Evolutionary conservation across 2,888 invertebrate genomes (phyloP).

Genomic region (Eupeodes latifasciatus): DNA sequence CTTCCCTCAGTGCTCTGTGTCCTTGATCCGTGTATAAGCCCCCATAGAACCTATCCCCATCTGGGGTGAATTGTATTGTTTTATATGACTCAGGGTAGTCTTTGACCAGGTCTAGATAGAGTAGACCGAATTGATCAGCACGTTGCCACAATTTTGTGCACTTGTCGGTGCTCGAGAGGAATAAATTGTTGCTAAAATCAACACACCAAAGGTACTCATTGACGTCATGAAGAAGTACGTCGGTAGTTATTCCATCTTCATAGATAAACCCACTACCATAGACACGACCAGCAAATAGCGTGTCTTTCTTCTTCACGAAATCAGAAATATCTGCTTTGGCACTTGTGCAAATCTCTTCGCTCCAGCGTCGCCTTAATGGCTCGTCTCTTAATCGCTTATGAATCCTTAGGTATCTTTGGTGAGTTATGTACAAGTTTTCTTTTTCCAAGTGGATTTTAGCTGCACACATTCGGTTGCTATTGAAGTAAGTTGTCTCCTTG

Average conservation of each 20-base stretch:
- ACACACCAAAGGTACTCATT: slow-evolving; percentile 81
- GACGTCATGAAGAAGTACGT: slow-evolving; percentile 80
- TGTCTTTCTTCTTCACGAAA: slow-evolving; percentile 80
- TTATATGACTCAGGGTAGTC: slow-evolving; percentile 80
- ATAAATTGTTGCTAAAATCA: slow-evolving; percentile 80
- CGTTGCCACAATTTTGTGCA: slow-evolving; percentile 82
- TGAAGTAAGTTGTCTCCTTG: slow-evolving; percentile 84
- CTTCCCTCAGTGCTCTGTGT: slow-evolving; percentile 80
- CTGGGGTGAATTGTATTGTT: slow-evolving; percentile 78
- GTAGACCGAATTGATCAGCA: slow-evolving; percentile 80
- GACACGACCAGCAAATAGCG: slow-evolving; percentile 81
- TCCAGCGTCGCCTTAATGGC: slow-evolving; percentile 80
- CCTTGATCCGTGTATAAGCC: slow-evolving; percentile 80
- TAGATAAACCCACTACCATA: slow-evolving; percentile 81
- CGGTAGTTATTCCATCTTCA: slow-evolving; percentile 78
- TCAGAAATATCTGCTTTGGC: slow-evolving; percentile 80
- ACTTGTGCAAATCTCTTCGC: slow-evolving; percentile 78
- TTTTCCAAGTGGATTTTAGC: slow-evolving; percentile 86
- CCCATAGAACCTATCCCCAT: slow-evolving; percentile 80
- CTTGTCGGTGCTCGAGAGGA: slow-evolving; percentile 80
- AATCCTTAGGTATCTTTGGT: slow-evolving; percentile 82
- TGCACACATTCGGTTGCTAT: slow-evolving; percentile 84
- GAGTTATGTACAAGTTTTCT: slow-evolving; percentile 85
- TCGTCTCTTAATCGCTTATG: slow-evolving; percentile 81
- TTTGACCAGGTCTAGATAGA: slow-evolving; percentile 79